Conservation (phyloP, 2,888 invertebrate genomes). For the Eurytoma californica region DNA sequence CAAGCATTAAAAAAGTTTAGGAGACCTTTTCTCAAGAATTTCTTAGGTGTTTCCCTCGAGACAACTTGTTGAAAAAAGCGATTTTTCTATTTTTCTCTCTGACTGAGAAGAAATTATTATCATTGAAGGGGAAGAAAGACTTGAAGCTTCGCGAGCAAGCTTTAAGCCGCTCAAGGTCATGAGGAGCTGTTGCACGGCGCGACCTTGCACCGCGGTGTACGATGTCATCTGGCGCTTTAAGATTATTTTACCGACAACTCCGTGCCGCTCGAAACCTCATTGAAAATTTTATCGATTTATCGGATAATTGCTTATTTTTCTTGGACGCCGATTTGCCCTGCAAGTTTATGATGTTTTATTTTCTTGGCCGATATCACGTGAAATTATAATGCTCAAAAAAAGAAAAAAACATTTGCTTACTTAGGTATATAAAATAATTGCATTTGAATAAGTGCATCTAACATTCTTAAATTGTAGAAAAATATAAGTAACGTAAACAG, state of each 20-base stretch:
- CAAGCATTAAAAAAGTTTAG: too few species aligned
- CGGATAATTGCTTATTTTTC: not conserved
- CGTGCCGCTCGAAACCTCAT: not conserved
- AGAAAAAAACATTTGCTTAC: too few species aligned
- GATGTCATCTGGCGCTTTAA: not conserved
- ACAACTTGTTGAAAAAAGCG: not conserved
- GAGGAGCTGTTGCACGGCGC: not conserved
- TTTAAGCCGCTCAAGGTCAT: slow-evolving; percentile 20
- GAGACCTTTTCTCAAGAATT: too few species aligned
- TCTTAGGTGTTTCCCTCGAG: not conserved
- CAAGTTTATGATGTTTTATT: too few species aligned
- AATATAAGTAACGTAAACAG: too few species aligned
- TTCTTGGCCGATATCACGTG: too few species aligned
- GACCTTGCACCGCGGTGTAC: not conserved
- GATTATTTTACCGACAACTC: not conserved
- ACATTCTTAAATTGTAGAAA: too few species aligned
- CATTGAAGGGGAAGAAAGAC: not conserved
- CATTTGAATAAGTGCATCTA: too few species aligned
- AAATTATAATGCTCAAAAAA: too few species aligned
- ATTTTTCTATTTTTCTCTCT: not conserved
- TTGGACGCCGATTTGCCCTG: too few species aligned
- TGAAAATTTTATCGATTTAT: not conserved
- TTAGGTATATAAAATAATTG: too few species aligned
- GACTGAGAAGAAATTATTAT: not conserved
- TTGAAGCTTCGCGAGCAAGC: not conserved